A percentile compares a stretch with the other conserved stretches of the same genome.
phyloP scores from a whole-genome alignment of 2,113 vertebrate species.

The Craseonycteris thonglongyai region DNA sequence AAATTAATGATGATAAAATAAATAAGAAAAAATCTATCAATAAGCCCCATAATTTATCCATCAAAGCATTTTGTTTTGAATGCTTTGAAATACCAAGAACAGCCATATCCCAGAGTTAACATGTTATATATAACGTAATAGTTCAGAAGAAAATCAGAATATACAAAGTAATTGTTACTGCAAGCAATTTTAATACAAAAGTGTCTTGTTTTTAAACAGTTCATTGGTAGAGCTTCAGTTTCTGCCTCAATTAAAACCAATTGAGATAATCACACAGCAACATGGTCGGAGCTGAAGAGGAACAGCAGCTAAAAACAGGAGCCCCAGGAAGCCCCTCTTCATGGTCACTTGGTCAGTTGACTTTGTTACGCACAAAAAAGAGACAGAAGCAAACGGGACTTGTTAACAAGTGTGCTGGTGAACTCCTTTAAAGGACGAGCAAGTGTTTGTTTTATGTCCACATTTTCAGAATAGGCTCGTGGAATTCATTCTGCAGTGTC shows the following conservation, averaged over 20 bases:
- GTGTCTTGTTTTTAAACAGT: constrained; percentile 91
- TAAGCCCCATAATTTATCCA: constrained; percentile 7
- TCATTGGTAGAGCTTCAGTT: constrained; percentile 87
- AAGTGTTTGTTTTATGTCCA: constrained; percentile 74
- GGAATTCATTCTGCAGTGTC: constrained; percentile 76
- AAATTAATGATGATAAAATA: constrained; percentile 33
- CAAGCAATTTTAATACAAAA: constrained; percentile 99
- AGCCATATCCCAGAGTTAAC: constrained; percentile 21
- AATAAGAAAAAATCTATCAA: not conserved
- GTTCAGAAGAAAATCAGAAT: constrained; percentile 72
- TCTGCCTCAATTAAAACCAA: constrained; percentile 85
- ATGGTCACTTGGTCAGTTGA: constrained; percentile 74
- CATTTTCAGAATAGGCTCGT: constrained; percentile 64
- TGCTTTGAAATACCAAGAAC: constrained; percentile 21
- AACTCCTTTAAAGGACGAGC: constrained; percentile 76
- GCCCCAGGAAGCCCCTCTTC: constrained; percentile 71
- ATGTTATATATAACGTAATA: constrained; percentile 48
- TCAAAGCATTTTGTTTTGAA: constrained; percentile 13
- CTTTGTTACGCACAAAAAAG: constrained; percentile 73
- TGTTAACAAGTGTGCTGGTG: constrained; percentile 82
- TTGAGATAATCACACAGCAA: constrained; percentile 90
- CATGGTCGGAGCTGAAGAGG: constrained; percentile 79
- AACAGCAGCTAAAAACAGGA: constrained; percentile 77
- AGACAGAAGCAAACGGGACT: constrained; percentile 79
- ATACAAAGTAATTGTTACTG: constrained; percentile 86